Percentiles rank a stretch among this genome's conserved stretches.
phyloP scores from a whole-genome alignment of 2,797 vertebrate genomes.

The Ficedula albicollis region DNA sequence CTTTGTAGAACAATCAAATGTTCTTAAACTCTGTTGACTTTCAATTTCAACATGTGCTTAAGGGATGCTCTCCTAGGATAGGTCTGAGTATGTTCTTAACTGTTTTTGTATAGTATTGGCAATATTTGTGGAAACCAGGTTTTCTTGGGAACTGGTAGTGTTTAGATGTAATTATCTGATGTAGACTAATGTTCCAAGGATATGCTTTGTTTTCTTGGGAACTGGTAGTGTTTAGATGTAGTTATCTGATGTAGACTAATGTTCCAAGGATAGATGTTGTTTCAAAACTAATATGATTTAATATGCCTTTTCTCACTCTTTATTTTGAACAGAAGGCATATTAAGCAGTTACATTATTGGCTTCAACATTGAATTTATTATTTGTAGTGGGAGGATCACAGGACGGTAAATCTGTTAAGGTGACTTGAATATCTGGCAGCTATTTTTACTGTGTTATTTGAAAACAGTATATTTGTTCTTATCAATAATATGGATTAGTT shows the following conservation, averaged over 20 bases:
- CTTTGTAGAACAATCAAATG: fast-evolving
- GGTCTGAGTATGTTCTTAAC: not conserved
- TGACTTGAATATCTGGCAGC: not conserved
- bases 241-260: not conserved
- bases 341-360: not conserved
- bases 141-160: not conserved
- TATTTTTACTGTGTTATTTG: not conserved
- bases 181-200: not conserved
- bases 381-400: not conserved
- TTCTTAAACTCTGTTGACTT: not conserved
- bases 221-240: not conserved
- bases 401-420: not conserved
- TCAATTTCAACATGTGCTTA: not conserved
- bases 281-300: not conserved
- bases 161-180: not conserved
- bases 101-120: not conserved
- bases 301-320: not conserved
- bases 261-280: not conserved
- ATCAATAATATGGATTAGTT: not conserved
- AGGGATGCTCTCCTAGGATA: not conserved
- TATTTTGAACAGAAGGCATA: not conserved
- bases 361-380: not conserved
- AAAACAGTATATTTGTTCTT: not conserved
- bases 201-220: not conserved
- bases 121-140: not conserved